Conservation (phyloP, 2,797 vertebrate genomes). For the Aeoliscus strigatus region DNA sequence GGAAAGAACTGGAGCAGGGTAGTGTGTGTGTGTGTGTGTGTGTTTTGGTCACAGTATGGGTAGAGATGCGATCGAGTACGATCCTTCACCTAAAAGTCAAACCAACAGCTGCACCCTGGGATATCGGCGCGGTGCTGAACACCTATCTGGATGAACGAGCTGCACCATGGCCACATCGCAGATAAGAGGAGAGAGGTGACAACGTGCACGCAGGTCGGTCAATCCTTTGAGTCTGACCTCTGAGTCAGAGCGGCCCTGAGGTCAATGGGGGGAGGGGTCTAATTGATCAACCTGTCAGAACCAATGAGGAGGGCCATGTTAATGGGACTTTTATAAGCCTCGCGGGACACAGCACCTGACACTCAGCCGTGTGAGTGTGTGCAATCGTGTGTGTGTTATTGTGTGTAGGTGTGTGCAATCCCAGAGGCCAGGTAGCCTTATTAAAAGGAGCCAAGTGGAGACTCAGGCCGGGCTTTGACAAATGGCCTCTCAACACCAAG, state of each 20-base stretch:
- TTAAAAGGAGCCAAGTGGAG: conserved; percentile 84
- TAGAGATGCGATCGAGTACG: conserved; percentile 38
- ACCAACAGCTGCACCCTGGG: conserved; percentile 45
- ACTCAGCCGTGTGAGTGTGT: conserved; percentile 63
- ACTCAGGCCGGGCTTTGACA: conserved; percentile 73
- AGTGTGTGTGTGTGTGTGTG: conserved; percentile 5
- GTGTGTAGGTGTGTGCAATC: conserved; percentile 36
- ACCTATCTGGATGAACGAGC: conserved; percentile 27
- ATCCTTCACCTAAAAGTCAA: conserved; percentile 25
- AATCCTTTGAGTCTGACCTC: conserved; percentile 84
- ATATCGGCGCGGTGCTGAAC: conserved; percentile 18
- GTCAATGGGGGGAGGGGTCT: conserved; percentile 84
- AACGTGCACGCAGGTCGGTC: conserved; percentile 46
- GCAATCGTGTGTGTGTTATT: conserved; percentile 56
- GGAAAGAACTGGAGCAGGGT: too few species aligned
- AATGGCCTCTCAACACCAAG: conserved; percentile 77
- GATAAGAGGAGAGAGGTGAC: conserved; percentile 22
- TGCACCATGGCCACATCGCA: conserved; percentile 22
- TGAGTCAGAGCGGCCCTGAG: conserved; percentile 81
- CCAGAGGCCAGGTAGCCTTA: conserved; percentile 81
- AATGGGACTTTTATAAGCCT: conserved; percentile 95
- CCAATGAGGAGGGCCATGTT: conserved; percentile 91
- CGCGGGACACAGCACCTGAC: conserved; percentile 80
- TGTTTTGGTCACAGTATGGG: conserved; percentile 22
- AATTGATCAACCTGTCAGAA: conserved; percentile 96